A percentile compares a stretch with the other conserved stretches of the same genome.
Conservation (phyloP, 2,888 invertebrate species). For the Latrodectus hesperus region DNA sequence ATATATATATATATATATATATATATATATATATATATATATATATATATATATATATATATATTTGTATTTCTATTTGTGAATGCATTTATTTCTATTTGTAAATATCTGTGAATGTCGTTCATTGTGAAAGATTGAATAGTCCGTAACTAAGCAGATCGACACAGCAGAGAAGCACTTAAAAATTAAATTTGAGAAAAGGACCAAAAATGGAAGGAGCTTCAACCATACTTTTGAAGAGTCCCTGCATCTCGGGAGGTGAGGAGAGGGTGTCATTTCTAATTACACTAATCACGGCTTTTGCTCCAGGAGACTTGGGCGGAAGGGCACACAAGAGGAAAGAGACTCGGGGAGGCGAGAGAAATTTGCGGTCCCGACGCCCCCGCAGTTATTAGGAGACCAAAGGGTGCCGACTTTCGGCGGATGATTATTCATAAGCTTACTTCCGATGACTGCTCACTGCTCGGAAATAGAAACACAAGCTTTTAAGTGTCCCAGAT, state of each 20-base stretch:
- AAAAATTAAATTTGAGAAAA: too few relatives aligned
- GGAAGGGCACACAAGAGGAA: slow-evolving; percentile 43
- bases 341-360: slow-evolving; percentile 48
- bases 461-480: background rate
- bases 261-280: slow-evolving; percentile 54
- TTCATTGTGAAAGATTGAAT: too few relatives aligned
- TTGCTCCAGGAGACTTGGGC: slow-evolving; percentile 29
- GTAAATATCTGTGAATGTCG: too few relatives aligned
- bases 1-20: too few relatives aligned
- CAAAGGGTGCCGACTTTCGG: slow-evolving; percentile 52
- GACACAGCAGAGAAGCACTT: too few relatives aligned
- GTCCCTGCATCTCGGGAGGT: background rate
- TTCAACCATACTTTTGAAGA: background rate
- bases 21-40: too few relatives aligned
- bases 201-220: slow-evolving; percentile 22
- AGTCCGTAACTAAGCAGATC: too few relatives aligned
- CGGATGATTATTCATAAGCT: slow-evolving; percentile 64
- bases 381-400: slow-evolving; percentile 52
- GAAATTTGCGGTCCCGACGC: slow-evolving; percentile 62
- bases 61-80: too few relatives aligned
- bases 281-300: slow-evolving; percentile 64
- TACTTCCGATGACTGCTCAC: background rate
- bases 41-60: too few relatives aligned
- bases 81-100: too few relatives aligned
- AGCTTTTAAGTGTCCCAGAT: background rate